Evolutionary conservation across 2,888 invertebrate species (phyloP).

Genomic region (Zaprionus bogoriensis): DNA sequence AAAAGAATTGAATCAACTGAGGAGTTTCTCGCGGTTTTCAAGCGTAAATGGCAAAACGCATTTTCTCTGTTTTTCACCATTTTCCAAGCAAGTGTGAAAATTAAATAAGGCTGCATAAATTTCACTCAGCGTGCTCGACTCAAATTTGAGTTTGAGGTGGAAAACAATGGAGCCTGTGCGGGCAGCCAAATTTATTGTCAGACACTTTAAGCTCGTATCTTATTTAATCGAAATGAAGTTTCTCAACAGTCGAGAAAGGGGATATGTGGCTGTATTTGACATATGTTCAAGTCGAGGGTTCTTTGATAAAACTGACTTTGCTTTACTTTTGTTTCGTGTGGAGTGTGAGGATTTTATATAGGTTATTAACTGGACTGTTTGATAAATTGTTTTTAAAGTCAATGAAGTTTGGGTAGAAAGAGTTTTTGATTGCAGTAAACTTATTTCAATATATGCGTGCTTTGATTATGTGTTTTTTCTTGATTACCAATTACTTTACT

Average conservation of each 20-base stretch:
- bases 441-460: neutral
- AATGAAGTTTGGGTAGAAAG: neutral
- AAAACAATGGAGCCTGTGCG: neutral
- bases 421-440: neutral
- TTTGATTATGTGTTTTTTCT: neutral
- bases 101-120: constrained; percentile 47
- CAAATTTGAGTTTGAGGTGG: neutral
- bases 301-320: constrained; percentile 35
- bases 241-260: neutral
- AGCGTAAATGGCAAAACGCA: too few species aligned
- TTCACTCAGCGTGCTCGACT: constrained; percentile 25
- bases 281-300: constrained; percentile 28
- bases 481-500: neutral
- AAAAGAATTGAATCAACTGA: constrained; percentile 15
- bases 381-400: constrained; percentile 5
- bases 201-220: constrained; percentile 20
- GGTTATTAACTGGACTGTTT: constrained; percentile 20
- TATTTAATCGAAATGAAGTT: constrained; percentile 23
- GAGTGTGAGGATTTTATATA: constrained; percentile 48
- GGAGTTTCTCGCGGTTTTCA: constrained; percentile 9
- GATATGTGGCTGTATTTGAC: constrained; percentile 35
- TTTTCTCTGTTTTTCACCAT: neutral
- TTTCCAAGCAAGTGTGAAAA: constrained; percentile 34
- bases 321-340: constrained; percentile 1
- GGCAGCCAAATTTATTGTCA: constrained; percentile 16